Percentiles rank a stretch among this genome's conserved stretches.
Evolutionary conservation across 2,113 vertebrate genomes (phyloP).

Genomic region (Origma solitaria): DNA sequence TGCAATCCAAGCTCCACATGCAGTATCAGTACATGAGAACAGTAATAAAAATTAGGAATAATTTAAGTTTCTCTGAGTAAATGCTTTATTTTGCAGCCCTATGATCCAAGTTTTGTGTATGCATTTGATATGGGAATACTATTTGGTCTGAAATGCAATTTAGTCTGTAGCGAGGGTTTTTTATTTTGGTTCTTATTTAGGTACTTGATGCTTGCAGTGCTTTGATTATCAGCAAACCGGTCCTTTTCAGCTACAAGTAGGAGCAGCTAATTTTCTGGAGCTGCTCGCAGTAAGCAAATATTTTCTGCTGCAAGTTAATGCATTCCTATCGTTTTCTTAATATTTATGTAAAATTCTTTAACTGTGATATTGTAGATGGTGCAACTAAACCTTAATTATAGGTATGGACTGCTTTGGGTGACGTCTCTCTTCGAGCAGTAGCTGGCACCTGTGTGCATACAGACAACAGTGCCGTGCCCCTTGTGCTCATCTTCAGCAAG

Average conservation of each 20-base stretch:
- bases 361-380: neutral
- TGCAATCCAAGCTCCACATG: neutral
- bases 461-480: neutral
- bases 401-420: neutral
- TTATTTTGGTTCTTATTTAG: neutral
- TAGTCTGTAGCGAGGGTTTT: neutral
- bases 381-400: neutral
- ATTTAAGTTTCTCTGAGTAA: neutral
- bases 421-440: neutral
- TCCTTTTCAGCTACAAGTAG: neutral
- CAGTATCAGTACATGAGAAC: neutral
- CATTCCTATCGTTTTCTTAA: neutral
- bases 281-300: neutral
- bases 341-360: neutral
- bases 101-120: neutral
- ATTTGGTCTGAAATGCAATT: neutral
- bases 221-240: neutral
- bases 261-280: neutral
- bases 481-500: neutral
- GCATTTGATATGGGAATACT: neutral
- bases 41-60: neutral
- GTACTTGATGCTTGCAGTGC: neutral
- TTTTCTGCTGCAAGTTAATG: neutral
- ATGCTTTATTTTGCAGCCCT: neutral
- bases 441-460: neutral